Evolutionary conservation across 2,113 vertebrate genomes (phyloP).

Genomic region (Dicrurus megarhynchus): DNA sequence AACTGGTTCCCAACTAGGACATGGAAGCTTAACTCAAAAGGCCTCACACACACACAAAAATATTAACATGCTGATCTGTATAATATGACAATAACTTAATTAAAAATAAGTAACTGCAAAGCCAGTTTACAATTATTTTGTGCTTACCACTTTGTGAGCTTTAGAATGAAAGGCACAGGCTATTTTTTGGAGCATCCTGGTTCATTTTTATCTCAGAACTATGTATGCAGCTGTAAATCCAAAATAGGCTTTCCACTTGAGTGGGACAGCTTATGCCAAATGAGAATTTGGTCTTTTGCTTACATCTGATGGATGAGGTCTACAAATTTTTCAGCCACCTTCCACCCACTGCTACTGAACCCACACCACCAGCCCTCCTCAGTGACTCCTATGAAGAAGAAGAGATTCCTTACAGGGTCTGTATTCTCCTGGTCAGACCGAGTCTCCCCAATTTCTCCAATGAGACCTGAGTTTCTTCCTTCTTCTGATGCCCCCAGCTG

Average conservation of each 20-base stretch:
- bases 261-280: not conserved
- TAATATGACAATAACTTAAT: not conserved
- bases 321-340: not conserved
- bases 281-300: not conserved
- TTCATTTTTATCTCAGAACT: not conserved
- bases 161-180: not conserved
- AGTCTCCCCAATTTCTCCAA: conserved; percentile 80
- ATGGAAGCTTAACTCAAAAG: not conserved
- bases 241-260: not conserved
- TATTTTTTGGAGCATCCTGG: not conserved
- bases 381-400: not conserved
- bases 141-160: not conserved
- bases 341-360: not conserved
- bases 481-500: conserved; percentile 80
- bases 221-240: not conserved
- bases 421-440: conserved; percentile 88
- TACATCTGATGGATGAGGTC: not conserved
- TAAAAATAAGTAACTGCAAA: not conserved
- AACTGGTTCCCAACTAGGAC: not conserved
- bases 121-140: not conserved
- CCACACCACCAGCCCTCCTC: not conserved
- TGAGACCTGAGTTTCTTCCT: conserved; percentile 61
- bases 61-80: not conserved
- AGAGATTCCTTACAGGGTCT: conserved; percentile 75
- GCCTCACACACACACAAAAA: not conserved